phyloP scores from a whole-genome alignment of 2,797 vertebrate genomes.

The Erpetoichthys calabaricus region DNA sequence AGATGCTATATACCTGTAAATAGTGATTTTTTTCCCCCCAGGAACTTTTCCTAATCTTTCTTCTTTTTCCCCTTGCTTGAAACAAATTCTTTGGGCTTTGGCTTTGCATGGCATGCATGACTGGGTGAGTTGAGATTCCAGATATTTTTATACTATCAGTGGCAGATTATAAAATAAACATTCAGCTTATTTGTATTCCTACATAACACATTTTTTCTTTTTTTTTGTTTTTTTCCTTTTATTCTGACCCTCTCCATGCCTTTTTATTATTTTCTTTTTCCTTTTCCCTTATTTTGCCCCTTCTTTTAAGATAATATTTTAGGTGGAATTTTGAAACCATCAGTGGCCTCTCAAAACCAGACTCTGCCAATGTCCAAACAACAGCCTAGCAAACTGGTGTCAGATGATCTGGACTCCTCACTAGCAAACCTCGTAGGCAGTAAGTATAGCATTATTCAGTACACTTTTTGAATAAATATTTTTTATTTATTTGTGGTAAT shows the following conservation, averaged over 20 bases:
- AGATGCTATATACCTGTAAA: no score
- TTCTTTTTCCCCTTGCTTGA: conserved; percentile 8
- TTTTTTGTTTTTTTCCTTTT: conserved; percentile 13
- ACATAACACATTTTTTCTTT: conserved; percentile 22
- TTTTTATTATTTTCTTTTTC: conserved; percentile 6
- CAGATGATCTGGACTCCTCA: conserved; percentile 85
- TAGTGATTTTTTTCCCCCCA: neutral
- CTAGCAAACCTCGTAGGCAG: conserved; percentile 92
- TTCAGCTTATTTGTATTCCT: conserved; percentile 17
- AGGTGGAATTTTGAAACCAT: conserved; percentile 86
- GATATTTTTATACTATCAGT: conserved; percentile 17
- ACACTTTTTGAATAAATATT: neutral
- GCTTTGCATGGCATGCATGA: conserved; percentile 57
- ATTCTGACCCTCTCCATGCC: neutral
- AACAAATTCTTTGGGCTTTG: conserved; percentile 30
- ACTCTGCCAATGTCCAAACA: conserved; percentile 57
- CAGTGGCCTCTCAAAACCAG: conserved; percentile 76
- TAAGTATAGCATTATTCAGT: conserved; percentile 48
- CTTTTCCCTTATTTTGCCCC: conserved; percentile 19
- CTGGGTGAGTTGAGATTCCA: conserved; percentile 50
- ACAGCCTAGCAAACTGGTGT: conserved; percentile 73
- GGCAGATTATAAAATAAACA: conserved; percentile 13
- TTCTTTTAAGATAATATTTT: conserved; percentile 73
- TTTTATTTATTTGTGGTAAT: neutral
- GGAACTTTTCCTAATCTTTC: conserved; percentile 3